Evolutionary conservation across 2,888 invertebrate genomes (phyloP).

Genomic region (Lysandra bellargus): DNA sequence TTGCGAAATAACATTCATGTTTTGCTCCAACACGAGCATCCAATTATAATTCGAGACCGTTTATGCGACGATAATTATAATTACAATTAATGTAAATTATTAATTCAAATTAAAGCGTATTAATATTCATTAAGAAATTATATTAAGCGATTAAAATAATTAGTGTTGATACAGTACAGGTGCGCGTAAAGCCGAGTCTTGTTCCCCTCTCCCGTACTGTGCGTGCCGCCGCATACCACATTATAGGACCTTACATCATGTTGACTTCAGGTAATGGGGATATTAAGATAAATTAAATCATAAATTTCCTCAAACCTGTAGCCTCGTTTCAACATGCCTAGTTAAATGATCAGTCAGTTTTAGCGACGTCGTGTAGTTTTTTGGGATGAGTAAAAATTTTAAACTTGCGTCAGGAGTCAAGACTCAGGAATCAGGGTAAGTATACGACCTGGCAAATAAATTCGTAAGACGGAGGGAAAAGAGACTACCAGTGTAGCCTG

Average conservation of each 20-base stretch:
- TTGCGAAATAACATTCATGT: neutral
- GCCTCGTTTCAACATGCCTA: too few species aligned
- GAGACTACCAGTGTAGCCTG: too few species aligned
- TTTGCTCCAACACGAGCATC: neutral
- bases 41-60: neutral
- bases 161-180: neutral
- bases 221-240: neutral
- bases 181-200: neutral
- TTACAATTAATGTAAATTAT: constrained; percentile 1
- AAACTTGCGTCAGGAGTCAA: too few species aligned
- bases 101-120: constrained; percentile 4
- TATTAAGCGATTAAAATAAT: neutral
- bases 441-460: too few species aligned
- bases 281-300: neutral
- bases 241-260: neutral
- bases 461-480: too few species aligned
- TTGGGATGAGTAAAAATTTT: too few species aligned
- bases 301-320: neutral
- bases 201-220: neutral
- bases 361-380: too few species aligned
- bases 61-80: neutral
- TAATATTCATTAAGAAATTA: constrained; percentile 4
- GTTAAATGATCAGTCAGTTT: too few species aligned
- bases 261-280: neutral
- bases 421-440: too few species aligned